Evolutionary conservation across 2,113 vertebrate species (phyloP), one percentile per base, ranked within the genome.

Genomic region (Colistium nudipinnis): DNA sequence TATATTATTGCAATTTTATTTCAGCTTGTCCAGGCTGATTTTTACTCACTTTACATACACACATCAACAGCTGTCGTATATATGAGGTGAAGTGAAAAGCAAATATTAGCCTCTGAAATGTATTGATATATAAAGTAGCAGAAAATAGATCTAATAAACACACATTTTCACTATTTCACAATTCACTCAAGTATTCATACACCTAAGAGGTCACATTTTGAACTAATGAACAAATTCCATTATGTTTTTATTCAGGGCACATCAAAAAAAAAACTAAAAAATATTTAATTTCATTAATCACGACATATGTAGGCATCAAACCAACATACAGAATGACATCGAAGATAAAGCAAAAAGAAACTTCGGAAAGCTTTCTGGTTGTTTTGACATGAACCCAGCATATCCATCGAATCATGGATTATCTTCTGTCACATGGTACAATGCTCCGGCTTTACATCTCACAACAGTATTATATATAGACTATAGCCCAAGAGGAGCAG

Each of bases 391-490:
- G 2, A 61, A 54, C 44, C 41, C 22, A 45, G 35, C 8, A n/a
- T 3, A 53, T 69, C 51, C 19, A 19, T 41, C 63, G 27, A 41
- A 36, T 68, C 41, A 22, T 54, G 63, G 78, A 81, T 84, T 72
- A 80, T 78, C 57, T 30, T 38, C 24, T 24, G 62, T 76, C 79
- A 80, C 33, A 14, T 75, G 73, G 24, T 22, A 0, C 51, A 16
- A 16, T 35, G 41, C n/a, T 59, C 16, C 61, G 61, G 61, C 55
- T 75, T 69, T 61, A 48, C 57, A 55, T 78, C 65, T 65, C 53
- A 55, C 31, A 38, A 11, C 54, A 49, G 43, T 39, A 79, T 70
- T 69, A 74, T 68, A 75, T 80, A 74, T 55, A 74, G 59, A 51
- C 41, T 30, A 19, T 30, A 67, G 60, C 62, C 76, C 24, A 66